Conservation (phyloP, 2,888 invertebrate genomes). For the Aethes cnicana region DNA sequence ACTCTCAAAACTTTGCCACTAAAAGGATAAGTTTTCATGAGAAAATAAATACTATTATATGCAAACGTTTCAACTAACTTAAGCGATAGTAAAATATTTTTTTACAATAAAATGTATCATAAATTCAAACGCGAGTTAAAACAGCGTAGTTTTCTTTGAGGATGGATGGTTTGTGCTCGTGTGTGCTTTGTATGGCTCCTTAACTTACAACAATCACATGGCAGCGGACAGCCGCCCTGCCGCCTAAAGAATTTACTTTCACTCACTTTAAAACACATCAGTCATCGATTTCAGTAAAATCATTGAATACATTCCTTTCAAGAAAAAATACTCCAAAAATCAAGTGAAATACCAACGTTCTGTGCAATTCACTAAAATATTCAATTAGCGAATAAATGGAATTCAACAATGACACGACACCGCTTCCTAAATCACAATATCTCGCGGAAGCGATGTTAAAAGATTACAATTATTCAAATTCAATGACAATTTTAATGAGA, state of each 20-base stretch:
- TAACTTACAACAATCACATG: conserved; percentile 77
- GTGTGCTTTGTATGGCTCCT: conserved; percentile 75
- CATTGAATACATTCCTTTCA: conserved; percentile 71
- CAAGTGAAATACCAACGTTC: conserved; percentile 81
- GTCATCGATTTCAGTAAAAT: conserved; percentile 73
- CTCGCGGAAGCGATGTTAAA: conserved; percentile 63
- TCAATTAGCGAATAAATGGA: conserved; percentile 63
- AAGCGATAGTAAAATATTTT: conserved; percentile 80
- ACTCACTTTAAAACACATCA: conserved; percentile 66
- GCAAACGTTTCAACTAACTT: conserved; percentile 79
- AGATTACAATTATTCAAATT: conserved; percentile 66
- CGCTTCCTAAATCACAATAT: conserved; percentile 45
- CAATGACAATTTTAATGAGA: conserved; percentile 49
- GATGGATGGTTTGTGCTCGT: conserved; percentile 81
- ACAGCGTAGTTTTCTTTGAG: conserved; percentile 74
- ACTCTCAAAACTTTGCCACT: conserved; percentile 58
- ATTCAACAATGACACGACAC: conserved; percentile 72
- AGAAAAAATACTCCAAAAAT: conserved; percentile 79
- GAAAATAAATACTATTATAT: conserved; percentile 79
- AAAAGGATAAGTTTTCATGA: conserved; percentile 61
- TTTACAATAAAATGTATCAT: conserved; percentile 81
- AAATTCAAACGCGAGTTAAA: conserved; percentile 80
- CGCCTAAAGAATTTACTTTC: conserved; percentile 56
- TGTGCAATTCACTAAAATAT: conserved; percentile 78
- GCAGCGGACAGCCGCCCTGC: too few species aligned